Percentiles rank a stretch among this genome's conserved stretches.
Evolutionary conservation across 1,140 invertebrate genomes (phyloP).

Genomic region (Sesamia nonagrioides): DNA sequence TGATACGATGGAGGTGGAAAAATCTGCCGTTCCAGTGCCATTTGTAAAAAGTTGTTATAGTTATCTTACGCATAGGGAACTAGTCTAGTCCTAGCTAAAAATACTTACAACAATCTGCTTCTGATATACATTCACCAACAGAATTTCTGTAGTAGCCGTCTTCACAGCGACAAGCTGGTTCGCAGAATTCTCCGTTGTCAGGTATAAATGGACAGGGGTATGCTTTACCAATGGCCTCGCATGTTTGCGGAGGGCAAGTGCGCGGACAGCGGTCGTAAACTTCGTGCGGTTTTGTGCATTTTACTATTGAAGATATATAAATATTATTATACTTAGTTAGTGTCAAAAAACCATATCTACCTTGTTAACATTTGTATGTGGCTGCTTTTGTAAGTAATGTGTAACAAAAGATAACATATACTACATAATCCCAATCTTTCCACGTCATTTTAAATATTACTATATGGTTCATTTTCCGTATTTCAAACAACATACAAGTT

Average conservation of each 20-base stretch:
- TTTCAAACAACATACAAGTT: too few species aligned
- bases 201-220: neutral
- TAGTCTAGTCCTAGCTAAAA: neutral
- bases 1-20: too few species aligned
- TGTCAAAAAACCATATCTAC: too few species aligned
- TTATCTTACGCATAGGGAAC: too few species aligned
- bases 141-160: slow-evolving; percentile 50
- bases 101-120: slow-evolving; percentile 52
- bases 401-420: too few species aligned
- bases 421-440: too few species aligned
- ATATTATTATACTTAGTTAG: neutral
- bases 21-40: too few species aligned
- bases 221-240: neutral
- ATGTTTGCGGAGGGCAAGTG: slow-evolving; percentile 38
- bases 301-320: neutral
- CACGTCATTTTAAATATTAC: too few species aligned
- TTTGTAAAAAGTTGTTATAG: too few species aligned
- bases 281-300: slow-evolving; percentile 33
- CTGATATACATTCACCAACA: slow-evolving; percentile 48
- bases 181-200: neutral
- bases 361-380: too few species aligned
- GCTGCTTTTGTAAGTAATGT: too few species aligned
- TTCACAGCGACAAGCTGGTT: slow-evolving; percentile 48
- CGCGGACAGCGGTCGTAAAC: neutral
- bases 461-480: too few species aligned